Evolutionary conservation across 2,888 invertebrate species (phyloP).

Genomic region (Cabera pusaria): DNA sequence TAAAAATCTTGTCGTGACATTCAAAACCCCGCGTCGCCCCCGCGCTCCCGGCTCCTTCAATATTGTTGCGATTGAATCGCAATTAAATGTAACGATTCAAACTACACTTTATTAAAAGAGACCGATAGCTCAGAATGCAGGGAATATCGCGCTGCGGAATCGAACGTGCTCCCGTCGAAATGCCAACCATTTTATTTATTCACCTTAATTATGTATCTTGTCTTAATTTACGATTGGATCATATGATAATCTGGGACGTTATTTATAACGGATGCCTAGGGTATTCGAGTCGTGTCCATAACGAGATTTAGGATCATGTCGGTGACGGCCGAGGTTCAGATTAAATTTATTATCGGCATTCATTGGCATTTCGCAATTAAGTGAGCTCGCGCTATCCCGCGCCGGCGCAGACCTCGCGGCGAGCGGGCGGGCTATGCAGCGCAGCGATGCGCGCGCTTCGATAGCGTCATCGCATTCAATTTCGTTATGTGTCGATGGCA

Average conservation of each 20-base stretch:
- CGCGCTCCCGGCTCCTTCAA: slow-evolving; percentile 75
- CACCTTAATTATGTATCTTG: slow-evolving; percentile 84
- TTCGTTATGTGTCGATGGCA: slow-evolving; percentile 73
- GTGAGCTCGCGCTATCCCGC: slow-evolving; percentile 50
- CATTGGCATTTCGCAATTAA: slow-evolving; percentile 79
- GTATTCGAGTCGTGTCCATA: slow-evolving; percentile 79
- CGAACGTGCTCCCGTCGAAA: slow-evolving; percentile 82
- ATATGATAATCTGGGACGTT: slow-evolving; percentile 81
- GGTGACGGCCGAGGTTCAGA: slow-evolving; percentile 65
- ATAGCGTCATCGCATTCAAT: slow-evolving; percentile 80
- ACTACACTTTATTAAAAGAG: slow-evolving; percentile 79
- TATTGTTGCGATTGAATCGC: slow-evolving; percentile 83
- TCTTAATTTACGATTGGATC: slow-evolving; percentile 84
- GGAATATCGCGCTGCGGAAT: slow-evolving; percentile 64
- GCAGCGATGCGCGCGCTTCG: slow-evolving; percentile 68
- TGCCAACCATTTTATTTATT: slow-evolving; percentile 84
- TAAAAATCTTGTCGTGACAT: slow-evolving; percentile 84
- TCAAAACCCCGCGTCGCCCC: slow-evolving; percentile 78
- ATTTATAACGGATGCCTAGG: slow-evolving; percentile 81
- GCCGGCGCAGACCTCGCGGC: slow-evolving; percentile 42
- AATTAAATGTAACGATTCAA: slow-evolving; percentile 80
- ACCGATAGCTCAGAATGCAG: slow-evolving; percentile 78
- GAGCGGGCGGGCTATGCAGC: slow-evolving; percentile 39
- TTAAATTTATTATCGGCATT: slow-evolving; percentile 76
- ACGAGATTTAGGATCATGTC: slow-evolving; percentile 78